A percentile compares a stretch with the other conserved stretches of the same genome.
Evolutionary conservation across 2,797 vertebrate species (phyloP).

Genomic region (Propithecus deckenii): DNA sequence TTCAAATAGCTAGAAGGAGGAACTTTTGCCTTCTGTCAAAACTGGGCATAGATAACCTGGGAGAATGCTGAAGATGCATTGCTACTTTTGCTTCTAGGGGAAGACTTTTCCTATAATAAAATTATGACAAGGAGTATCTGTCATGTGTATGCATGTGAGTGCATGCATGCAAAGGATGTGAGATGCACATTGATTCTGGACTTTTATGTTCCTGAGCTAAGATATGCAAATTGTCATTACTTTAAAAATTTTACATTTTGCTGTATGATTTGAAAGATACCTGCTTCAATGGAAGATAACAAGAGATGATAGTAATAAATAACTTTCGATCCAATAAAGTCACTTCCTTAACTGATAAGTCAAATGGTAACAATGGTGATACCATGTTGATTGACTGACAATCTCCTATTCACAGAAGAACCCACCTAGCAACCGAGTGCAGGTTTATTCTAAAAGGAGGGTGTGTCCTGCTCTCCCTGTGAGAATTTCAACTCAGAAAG

Average conservation of each 20-base stretch:
- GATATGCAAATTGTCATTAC: background rate
- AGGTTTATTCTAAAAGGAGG: background rate
- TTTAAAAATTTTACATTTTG: background rate
- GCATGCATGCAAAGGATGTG: background rate
- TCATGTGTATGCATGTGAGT: background rate
- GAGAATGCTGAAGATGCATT: background rate
- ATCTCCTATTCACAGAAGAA: background rate
- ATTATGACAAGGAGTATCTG: background rate
- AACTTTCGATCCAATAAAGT: background rate
- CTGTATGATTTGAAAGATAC: background rate
- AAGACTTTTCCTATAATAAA: background rate
- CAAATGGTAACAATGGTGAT: background rate
- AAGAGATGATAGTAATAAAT: background rate
- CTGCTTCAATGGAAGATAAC: constrained; percentile 4
- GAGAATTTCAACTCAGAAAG: background rate
- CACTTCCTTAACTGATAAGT: background rate
- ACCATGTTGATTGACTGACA: background rate
- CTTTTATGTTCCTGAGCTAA: background rate
- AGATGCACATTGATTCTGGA: background rate
- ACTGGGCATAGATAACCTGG: background rate
- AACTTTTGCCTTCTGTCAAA: background rate
- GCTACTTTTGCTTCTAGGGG: background rate
- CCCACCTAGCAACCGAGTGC: background rate
- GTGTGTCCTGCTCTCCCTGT: background rate
- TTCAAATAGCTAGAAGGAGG: background rate